phyloP scores from a whole-genome alignment of 2,797 vertebrate genomes.

The Chromis chromis region DNA sequence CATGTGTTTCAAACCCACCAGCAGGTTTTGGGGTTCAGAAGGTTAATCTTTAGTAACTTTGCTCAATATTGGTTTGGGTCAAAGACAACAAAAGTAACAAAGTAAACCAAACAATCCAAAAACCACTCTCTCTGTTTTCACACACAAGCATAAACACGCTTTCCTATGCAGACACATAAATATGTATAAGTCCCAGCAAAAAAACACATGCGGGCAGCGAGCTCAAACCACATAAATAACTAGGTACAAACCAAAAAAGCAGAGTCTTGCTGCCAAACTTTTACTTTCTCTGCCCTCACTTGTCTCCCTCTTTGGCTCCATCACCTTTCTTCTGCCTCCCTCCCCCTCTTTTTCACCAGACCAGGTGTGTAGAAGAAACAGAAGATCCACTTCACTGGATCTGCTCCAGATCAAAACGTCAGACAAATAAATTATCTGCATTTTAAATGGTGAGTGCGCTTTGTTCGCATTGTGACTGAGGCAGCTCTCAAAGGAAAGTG shows the following conservation, averaged over 20 bases:
- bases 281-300: conserved; percentile 53
- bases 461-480: conserved; percentile 2
- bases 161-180: conserved; percentile 28
- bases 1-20: too few relatives aligned
- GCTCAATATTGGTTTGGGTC: too few relatives aligned
- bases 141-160: conserved; percentile 18
- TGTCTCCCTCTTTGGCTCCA: conserved; percentile 31
- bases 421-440: conserved; percentile 7
- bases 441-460: background rate
- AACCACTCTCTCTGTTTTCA: too few relatives aligned
- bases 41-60: too few relatives aligned
- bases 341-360: background rate
- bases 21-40: too few relatives aligned
- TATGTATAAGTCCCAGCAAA: conserved; percentile 30
- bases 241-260: conserved; percentile 41
- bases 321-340: conserved; percentile 4
- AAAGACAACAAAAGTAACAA: too few relatives aligned
- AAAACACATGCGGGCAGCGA: conserved; percentile 9
- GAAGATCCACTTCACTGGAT: conserved; percentile 15
- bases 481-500: background rate
- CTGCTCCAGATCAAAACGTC: conserved; percentile 18
- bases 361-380: conserved; percentile 49
- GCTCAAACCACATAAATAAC: conserved; percentile 45
- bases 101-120: too few relatives aligned
- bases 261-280: conserved; percentile 42